These are phyloP conservation scores for Penelope pileata DNA, from an alignment of 2,113 vertebrate genomes.

Conservation along the genomic window DNA sequence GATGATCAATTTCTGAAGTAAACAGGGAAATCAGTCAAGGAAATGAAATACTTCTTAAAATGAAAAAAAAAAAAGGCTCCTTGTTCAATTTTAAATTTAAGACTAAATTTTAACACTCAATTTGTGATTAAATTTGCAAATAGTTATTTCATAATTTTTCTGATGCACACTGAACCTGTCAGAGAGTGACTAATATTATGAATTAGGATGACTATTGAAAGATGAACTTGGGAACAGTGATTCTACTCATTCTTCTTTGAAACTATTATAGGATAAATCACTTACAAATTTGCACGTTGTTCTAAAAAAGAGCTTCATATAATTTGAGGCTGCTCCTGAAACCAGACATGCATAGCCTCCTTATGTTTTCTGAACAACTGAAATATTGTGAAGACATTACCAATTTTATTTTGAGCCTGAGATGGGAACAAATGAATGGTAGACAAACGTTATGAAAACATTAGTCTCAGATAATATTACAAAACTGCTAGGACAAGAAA, in stretches of 20 bases:
- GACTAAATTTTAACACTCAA: neutral
- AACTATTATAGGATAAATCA: neutral
- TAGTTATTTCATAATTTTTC: neutral
- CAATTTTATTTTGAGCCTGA: neutral
- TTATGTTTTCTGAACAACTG: neutral
- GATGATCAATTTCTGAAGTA: neutral
- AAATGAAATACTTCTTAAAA: neutral
- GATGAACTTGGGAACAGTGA: neutral
- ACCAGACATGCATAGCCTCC: neutral
- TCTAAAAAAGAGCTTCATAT: neutral
- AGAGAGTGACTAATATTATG: neutral
- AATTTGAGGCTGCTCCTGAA: neutral
- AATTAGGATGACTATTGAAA: neutral
- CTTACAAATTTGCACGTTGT: neutral
- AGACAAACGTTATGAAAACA: neutral
- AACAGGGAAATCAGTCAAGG: neutral
- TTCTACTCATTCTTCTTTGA: neutral
- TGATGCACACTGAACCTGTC: neutral
- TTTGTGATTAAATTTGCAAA: neutral
- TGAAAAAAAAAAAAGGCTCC: neutral
- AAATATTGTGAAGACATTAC: neutral
- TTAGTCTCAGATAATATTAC: rapidly evolving
- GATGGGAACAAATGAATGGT: neutral
- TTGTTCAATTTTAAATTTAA: neutral
- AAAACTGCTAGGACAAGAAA: neutral